phyloP scores from a whole-genome alignment of 2,888 invertebrate genomes.

The Ypsolopha scabrella region DNA sequence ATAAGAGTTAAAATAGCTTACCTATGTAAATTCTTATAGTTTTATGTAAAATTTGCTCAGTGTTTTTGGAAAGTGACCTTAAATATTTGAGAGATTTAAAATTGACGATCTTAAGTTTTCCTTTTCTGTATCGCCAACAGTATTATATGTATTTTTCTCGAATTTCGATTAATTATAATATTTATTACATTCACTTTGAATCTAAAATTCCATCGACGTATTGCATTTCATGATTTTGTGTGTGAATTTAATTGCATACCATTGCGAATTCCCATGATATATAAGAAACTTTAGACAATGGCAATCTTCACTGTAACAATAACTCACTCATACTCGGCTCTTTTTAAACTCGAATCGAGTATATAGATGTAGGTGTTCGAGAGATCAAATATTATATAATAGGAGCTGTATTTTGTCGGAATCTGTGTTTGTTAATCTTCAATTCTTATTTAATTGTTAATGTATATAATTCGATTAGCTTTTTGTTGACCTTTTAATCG shows the following conservation, averaged over 20 bases:
- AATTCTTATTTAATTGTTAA: conserved; percentile 4
- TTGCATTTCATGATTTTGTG: conserved; percentile 25
- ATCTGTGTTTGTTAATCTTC: too few relatives aligned
- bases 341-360: too few relatives aligned
- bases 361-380: too few relatives aligned
- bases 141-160: conserved; percentile 6
- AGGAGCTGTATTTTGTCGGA: too few relatives aligned
- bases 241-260: conserved; percentile 2
- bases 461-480: conserved; percentile 49
- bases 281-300: too few relatives aligned
- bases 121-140: conserved; percentile 5
- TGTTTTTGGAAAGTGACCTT: conserved; percentile 7
- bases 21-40: neutral
- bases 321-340: too few relatives aligned
- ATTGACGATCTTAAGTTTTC: conserved; percentile 5
- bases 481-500: conserved; percentile 47
- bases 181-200: conserved; percentile 1
- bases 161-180: neutral
- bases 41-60: conserved; percentile 13
- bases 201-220: conserved; percentile 25
- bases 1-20: conserved; percentile 6
- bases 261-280: too few relatives aligned
- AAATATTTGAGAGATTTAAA: neutral
- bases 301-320: too few relatives aligned
- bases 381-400: too few relatives aligned